A percentile compares a stretch with the other conserved stretches of the same genome.
These are phyloP conservation scores for Tinea trinotella DNA, from an alignment of 2,888 invertebrate species.

Conservation along the genomic window DNA sequence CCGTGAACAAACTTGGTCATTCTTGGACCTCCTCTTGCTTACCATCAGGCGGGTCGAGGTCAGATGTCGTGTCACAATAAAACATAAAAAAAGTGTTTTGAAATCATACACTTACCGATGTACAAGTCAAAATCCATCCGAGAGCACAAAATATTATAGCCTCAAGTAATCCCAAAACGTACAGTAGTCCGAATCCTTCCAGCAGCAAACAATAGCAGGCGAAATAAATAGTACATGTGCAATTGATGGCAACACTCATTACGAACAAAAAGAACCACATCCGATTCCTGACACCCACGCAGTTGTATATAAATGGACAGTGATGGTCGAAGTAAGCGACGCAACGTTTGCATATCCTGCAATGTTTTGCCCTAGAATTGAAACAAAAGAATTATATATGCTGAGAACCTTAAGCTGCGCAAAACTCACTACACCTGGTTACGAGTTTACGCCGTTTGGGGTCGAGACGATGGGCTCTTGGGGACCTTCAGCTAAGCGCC, in stretches of 20 bases:
- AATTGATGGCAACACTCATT: slow-evolving; percentile 89
- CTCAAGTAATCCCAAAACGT: slow-evolving; percentile 85
- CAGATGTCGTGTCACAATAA: too few species aligned
- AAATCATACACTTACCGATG: slow-evolving; percentile 77
- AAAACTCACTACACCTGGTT: too few species aligned
- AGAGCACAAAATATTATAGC: slow-evolving; percentile 88
- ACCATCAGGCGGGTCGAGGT: too few species aligned
- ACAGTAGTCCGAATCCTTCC: slow-evolving; percentile 88
- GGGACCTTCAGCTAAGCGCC: too few species aligned
- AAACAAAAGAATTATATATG: background rate
- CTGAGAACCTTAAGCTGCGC: too few species aligned
- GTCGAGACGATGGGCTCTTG: too few species aligned
- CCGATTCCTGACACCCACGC: slow-evolving; percentile 91
- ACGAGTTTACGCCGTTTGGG: too few species aligned
- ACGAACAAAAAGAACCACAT: slow-evolving; percentile 95
- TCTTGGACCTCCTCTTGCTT: too few species aligned
- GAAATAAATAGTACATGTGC: slow-evolving; percentile 89
- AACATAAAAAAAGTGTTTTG: too few species aligned
- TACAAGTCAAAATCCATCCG: slow-evolving; percentile 90
- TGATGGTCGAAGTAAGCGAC: slow-evolving; percentile 95
- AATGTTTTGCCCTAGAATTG: slow-evolving; percentile 82
- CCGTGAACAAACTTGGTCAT: too few species aligned
- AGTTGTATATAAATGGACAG: slow-evolving; percentile 96
- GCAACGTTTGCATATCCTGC: slow-evolving; percentile 91
- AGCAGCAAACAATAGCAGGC: slow-evolving; percentile 88